A percentile compares a stretch with the other conserved stretches of the same genome.
Conservation (phyloP, 2,888 invertebrate genomes). For the Nemapogon koenigi region DNA sequence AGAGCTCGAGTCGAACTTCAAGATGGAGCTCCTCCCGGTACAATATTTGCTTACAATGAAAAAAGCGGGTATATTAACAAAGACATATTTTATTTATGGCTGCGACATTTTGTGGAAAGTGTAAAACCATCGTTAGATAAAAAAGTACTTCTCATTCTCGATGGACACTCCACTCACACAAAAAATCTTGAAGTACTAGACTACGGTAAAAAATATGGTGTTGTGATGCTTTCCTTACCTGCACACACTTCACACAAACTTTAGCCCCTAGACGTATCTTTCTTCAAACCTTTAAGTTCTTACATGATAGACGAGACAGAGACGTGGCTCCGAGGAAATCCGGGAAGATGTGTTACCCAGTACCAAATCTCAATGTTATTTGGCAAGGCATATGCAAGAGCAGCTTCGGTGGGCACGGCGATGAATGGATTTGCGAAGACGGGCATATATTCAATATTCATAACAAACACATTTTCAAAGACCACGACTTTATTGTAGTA, state of each 20-base stretch:
- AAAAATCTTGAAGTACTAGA: constrained; percentile 9
- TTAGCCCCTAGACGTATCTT: constrained; percentile 21
- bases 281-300: constrained; percentile 19
- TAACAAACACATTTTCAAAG: constrained; percentile 9
- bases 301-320: constrained; percentile 16
- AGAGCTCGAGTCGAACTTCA: constrained; percentile 10
- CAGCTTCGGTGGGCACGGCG: constrained; percentile 14
- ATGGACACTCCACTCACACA: constrained; percentile 11
- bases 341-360: constrained; percentile 16
- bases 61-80: constrained; percentile 10
- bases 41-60: constrained; percentile 12
- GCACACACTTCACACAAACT: constrained; percentile 15
- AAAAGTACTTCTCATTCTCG: constrained; percentile 8
- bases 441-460: constrained; percentile 11
- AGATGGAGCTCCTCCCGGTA: constrained; percentile 13
- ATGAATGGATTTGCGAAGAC: constrained; percentile 8
- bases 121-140: constrained; percentile 7
- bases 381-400: constrained; percentile 16
- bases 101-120: constrained; percentile 7
- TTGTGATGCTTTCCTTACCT: constrained; percentile 10
- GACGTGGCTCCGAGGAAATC: constrained; percentile 18
- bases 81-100: constrained; percentile 1
- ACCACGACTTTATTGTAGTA: constrained; percentile 2
- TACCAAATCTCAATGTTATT: constrained; percentile 16
- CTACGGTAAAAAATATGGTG: constrained; percentile 3